Evolutionary conservation across 2,113 vertebrate species (phyloP), one percentile per base, ranked within the genome.

Genomic region (Syngnathus typhle): DNA sequence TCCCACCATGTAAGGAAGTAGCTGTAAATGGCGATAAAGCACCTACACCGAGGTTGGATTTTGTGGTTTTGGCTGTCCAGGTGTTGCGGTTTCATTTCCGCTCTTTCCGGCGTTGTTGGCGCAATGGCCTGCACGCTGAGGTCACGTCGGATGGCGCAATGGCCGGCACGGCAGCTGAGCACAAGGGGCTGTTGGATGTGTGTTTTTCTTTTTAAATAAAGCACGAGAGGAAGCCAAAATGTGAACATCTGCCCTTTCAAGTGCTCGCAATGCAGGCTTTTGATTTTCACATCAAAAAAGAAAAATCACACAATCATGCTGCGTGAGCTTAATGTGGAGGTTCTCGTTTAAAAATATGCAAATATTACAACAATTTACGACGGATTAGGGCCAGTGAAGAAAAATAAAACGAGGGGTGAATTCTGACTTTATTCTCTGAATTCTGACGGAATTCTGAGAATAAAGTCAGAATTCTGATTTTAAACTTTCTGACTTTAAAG

Each of bases 1-100:
- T 37, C 21, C 62, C 60, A 67, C 38, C 71, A 73, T 73, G 23
- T 39, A 64, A 74, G 75, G 46, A 70, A 73, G 65, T 74, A 55
- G 43, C 65, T 71, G 60, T 61, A 67, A 15, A 63, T 68, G 56
- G 55, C 46, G 37, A 56, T 69, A 37, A 77, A 75, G 77, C 82
- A 81, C 68, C 79, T 77, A 68, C 68, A 66, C 74, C 5, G 70
- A 67, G 54, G 65, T 39, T 8, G 37, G 43, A 23, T 11, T 39
- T 61, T 49, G n/a, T 49, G 67, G 60, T 72, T 23, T 39, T 27
- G 63, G 60, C 70, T 44, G 60, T 44, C 60, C 71, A 62, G 46
- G 65, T 71, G 61, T 10, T 66, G 62, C 32, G 65, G 60, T 70
- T 56, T 58, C 6, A 62, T 19, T 7, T 60, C 47, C 23, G 52